Conservation (phyloP, 2,888 invertebrate species). For the Plutella xylostella region DNA sequence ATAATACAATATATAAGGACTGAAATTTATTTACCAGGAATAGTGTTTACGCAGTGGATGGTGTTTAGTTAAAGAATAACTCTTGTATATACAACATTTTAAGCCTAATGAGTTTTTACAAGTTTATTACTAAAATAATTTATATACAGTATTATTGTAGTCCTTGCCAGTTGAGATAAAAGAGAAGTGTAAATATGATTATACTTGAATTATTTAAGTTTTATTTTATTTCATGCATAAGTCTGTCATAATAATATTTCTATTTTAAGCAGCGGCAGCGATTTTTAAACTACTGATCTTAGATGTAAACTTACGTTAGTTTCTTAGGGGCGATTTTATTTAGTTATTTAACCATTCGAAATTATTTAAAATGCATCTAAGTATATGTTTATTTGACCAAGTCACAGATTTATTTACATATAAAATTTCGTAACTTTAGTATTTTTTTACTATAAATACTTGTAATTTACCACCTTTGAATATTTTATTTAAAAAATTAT, state of each 20-base stretch:
- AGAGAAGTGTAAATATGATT: conserved; percentile 6
- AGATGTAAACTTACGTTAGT: not conserved
- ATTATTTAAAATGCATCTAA: conserved; percentile 22
- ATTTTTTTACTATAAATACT: conserved; percentile 18
- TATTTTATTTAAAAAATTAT: not conserved
- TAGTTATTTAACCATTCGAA: conserved; percentile 15
- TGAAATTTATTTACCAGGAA: no score
- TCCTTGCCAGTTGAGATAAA: conserved; percentile 55
- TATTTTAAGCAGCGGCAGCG: conserved; percentile 13
- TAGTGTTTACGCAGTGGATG: no score
- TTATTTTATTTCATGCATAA: conserved; percentile 3
- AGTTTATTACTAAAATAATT: conserved; percentile 31
- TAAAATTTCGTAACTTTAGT: conserved; percentile 32
- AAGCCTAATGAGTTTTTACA: conserved; percentile 30
- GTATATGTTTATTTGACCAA: conserved; percentile 27
- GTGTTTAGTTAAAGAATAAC: conserved; percentile 2
- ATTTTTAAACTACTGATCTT: conserved; percentile 12
- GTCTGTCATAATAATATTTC: conserved; percentile 11
- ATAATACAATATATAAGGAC: no score
- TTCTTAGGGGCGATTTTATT: conserved; percentile 8
- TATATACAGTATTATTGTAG: conserved; percentile 58
- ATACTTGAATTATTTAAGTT: not conserved
- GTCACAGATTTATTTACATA: conserved; percentile 31
- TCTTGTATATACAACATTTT: conserved; percentile 27
- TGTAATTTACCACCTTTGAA: no score